Evolutionary conservation across 2,888 invertebrate species (phyloP).

Genomic region (Oxycera nigricornis): DNA sequence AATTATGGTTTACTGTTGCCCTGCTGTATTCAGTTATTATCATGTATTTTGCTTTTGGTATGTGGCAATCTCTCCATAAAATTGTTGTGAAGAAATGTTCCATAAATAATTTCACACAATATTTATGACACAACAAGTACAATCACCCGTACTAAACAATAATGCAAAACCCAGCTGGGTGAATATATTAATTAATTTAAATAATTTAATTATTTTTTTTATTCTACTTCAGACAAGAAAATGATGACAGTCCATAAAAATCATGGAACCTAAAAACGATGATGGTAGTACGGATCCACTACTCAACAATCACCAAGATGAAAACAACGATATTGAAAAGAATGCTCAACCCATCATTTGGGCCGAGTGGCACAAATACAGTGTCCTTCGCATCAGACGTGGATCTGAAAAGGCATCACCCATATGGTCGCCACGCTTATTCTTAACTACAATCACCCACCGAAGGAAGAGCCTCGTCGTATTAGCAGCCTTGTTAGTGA

Average conservation of each 20-base stretch:
- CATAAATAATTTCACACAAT: no score
- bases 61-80: no score
- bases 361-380: conserved; percentile 7
- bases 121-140: no score
- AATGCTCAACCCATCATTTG: neutral
- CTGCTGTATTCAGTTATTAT: no score
- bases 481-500: conserved; percentile 49
- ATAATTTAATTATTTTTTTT: neutral
- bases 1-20: no score
- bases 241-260: conserved; percentile 34
- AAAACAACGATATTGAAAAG: conserved; percentile 28
- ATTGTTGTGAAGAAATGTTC: no score
- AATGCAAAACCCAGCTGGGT: no score
- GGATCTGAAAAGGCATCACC: conserved; percentile 26
- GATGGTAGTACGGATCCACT: conserved; percentile 27
- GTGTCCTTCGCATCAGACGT: conserved; percentile 42
- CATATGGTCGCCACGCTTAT: neutral
- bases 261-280: conserved; percentile 37
- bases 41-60: no score
- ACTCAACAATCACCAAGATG: conserved; percentile 32
- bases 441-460: neutral
- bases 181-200: no score
- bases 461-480: conserved; percentile 45
- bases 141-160: no score
- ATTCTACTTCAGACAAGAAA: conserved; percentile 30